Evolutionary conservation across 2,113 vertebrate species (phyloP).

Genomic region (Sylvietta virens): DNA sequence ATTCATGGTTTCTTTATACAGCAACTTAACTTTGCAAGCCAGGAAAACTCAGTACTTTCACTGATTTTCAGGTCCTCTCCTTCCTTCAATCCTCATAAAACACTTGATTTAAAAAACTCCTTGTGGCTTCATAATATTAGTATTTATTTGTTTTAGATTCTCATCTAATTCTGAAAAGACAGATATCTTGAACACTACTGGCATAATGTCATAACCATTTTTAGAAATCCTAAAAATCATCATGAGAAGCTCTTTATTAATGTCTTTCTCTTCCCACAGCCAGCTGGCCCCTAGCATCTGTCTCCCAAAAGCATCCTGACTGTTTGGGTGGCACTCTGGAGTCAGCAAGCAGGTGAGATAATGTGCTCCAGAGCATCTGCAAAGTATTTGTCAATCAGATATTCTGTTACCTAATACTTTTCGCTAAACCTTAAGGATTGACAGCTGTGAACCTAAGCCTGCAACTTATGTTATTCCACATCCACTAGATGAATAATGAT

Average conservation of each 20-base stretch:
- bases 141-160: neutral
- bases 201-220: neutral
- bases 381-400: constrained; percentile 56
- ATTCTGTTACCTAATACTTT: constrained; percentile 40
- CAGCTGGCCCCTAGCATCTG: neutral
- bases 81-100: neutral
- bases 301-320: neutral
- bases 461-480: constrained; percentile 5
- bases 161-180: neutral
- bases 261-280: neutral
- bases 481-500: constrained; percentile 76
- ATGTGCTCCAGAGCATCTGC: constrained; percentile 24
- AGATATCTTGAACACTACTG: neutral
- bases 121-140: neutral
- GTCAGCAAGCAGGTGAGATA: constrained; percentile 10
- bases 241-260: neutral
- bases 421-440: neutral
- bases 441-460: constrained; percentile 20
- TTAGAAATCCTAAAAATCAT: neutral
- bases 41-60: neutral
- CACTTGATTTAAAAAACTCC: neutral
- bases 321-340: constrained; percentile 26
- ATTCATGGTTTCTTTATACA: neutral
- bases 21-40: neutral
- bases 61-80: neutral